Base-by-base conservation (phyloP, 2,797 vertebrate genomes). In the Mormyrus proboscirostris region DNA sequence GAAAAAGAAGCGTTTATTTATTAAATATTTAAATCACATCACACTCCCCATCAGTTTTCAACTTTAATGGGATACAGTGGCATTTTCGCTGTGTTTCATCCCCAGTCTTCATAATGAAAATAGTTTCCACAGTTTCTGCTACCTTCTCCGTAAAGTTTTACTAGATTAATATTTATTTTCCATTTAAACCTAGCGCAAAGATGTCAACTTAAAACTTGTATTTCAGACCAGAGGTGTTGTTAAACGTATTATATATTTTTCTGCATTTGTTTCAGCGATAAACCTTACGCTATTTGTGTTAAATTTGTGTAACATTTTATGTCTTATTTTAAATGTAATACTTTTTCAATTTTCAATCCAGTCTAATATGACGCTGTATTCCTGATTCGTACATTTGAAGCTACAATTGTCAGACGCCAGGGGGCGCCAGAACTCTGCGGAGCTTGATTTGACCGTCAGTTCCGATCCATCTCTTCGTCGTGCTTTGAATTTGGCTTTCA, bases 381-480 rank as follows among this genome's bases (percentile, higher is more conserved):
- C 49, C 4, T 53, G 0, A n/a, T 16, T 44, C 19, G 3, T 49
- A n/a, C 8, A 29, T 59, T 87, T 62, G 38, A 83, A 41, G n/a
- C 83, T 16, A 59, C 76, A 2, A n/a, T 29, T n/a, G 29, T 86
- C 2, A 10, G 6, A 49, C 91, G 91, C 91, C 90, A 93, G 93
- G 93, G 92, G 93, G 93, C 47, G 87, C 88, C 91, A 92, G 88
- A 91, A 88, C 85, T 88, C 88, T 88, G 89, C 82, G 51, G 4
- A 79, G 79, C 79, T 19, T 25, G 22, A 57, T 55, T 12, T 53
- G 38, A 38, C 83, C n/a, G 47, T 49, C 85, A 57, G 25, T 53
- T 59, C 51, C 50, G 7, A 19, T 82, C 73, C 89, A 59, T 87
- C 86, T 41, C n/a, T 59, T 62, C 22, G 2, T 2, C 41, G 0